Evolutionary conservation across 2,797 vertebrate species (phyloP).

Genomic region (Microhierax caerulescens): DNA sequence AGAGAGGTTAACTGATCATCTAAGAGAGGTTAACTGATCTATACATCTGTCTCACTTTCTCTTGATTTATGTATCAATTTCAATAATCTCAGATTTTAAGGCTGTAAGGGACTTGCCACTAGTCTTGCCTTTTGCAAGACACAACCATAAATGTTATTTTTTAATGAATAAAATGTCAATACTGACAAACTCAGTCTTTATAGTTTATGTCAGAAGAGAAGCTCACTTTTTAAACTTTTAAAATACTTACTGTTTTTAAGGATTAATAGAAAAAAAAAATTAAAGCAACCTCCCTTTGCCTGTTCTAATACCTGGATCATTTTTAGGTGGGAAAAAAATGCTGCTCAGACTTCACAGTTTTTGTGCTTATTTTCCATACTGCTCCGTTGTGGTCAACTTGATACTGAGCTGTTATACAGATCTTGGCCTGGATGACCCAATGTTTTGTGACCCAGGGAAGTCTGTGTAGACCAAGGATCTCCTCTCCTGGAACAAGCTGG

Average conservation of each 20-base stretch:
- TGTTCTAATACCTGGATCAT: neutral
- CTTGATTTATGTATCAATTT: neutral
- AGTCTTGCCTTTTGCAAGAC: neutral
- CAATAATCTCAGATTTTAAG: neutral
- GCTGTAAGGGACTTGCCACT: neutral
- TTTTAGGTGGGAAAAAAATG: neutral
- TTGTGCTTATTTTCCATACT: neutral
- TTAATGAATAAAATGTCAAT: neutral
- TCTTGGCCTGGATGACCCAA: neutral
- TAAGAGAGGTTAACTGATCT: neutral
- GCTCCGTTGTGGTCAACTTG: neutral
- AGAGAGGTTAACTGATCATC: neutral
- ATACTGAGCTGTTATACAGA: neutral
- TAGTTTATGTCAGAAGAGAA: neutral
- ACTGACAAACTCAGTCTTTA: neutral
- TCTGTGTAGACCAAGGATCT: neutral
- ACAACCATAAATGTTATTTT: neutral
- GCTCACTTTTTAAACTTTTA: neutral
- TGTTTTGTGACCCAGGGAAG: neutral
- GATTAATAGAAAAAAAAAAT: neutral
- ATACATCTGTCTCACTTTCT: neutral
- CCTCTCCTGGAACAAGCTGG: neutral
- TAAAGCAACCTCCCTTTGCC: neutral
- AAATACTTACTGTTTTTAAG: neutral
- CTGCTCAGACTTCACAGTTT: neutral